phyloP scores from a whole-genome alignment of 2,888 invertebrate genomes.

The Agrotis ipsilon region DNA sequence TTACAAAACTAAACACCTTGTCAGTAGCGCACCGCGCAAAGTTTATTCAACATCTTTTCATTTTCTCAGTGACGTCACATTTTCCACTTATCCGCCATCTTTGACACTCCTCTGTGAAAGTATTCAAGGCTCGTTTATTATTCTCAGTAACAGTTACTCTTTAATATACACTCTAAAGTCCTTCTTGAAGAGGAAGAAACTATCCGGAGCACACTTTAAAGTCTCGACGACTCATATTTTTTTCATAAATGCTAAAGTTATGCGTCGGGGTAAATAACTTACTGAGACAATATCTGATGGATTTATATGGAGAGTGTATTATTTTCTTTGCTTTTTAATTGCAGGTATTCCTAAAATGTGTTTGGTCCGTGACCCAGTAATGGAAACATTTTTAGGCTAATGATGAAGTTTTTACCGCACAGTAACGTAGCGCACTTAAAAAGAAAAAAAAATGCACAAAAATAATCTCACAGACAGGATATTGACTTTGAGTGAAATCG shows the following conservation, averaged over 20 bases:
- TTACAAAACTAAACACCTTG: background rate
- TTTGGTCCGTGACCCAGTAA: too few species aligned
- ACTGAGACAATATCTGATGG: background rate
- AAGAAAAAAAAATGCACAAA: too few species aligned
- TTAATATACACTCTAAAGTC: constrained; percentile 27
- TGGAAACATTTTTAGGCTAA: too few species aligned
- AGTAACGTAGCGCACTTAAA: too few species aligned
- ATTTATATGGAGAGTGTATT: background rate
- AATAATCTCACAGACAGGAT: too few species aligned
- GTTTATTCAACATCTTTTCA: background rate
- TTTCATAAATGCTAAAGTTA: constrained; percentile 42
- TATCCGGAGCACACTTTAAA: constrained; percentile 49
- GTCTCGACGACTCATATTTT: constrained; percentile 48
- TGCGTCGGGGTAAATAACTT: constrained; percentile 22
- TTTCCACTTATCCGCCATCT: constrained; percentile 26
- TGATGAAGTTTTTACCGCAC: too few species aligned
- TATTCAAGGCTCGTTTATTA: constrained; percentile 43
- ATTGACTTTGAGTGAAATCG: too few species aligned
- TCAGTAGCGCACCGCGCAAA: background rate
- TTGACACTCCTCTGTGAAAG: constrained; percentile 35
- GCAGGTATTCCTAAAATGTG: too few species aligned
- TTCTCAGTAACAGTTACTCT: constrained; percentile 47
- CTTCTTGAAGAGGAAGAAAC: constrained; percentile 30
- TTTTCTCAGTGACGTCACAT: constrained; percentile 3
- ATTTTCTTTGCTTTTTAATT: background rate